Conservation (phyloP, 1,140 invertebrate species). For the Cydia fagiglandana region DNA sequence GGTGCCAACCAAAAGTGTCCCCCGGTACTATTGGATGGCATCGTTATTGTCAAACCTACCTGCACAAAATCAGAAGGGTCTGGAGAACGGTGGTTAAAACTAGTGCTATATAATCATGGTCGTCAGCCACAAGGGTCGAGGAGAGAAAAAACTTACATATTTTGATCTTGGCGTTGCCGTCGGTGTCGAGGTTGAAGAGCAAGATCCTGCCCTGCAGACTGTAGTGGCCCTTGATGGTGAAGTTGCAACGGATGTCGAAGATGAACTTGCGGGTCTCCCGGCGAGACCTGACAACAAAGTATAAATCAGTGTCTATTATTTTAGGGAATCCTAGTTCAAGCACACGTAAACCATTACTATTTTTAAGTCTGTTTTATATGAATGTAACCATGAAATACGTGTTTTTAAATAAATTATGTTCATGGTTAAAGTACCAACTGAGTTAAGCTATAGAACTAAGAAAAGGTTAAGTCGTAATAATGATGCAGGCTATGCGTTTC, state of each 20-base stretch:
- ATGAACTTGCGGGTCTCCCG: constrained; percentile 62
- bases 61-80: not conserved
- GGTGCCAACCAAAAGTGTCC: no score
- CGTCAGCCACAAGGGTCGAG: not conserved
- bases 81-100: not conserved
- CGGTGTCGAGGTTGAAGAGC: constrained; percentile 70
- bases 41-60: no score
- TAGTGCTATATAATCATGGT: no score
- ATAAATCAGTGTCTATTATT: constrained; percentile 20
- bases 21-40: no score
- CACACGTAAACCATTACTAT: no score
- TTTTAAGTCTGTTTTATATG: no score
- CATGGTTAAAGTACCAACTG: not conserved
- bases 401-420: no score
- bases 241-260: constrained; percentile 72
- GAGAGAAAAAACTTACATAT: constrained; percentile 57
- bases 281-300: constrained; percentile 50
- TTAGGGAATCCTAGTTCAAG: not conserved
- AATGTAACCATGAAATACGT: no score
- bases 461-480: not conserved
- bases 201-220: constrained; percentile 63
- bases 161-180: constrained; percentile 68
- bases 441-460: not conserved
- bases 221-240: constrained; percentile 69
- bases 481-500: constrained; percentile 2